Conservation (phyloP, 2,113 vertebrate genomes). For the Anoplopoma fimbria region DNA sequence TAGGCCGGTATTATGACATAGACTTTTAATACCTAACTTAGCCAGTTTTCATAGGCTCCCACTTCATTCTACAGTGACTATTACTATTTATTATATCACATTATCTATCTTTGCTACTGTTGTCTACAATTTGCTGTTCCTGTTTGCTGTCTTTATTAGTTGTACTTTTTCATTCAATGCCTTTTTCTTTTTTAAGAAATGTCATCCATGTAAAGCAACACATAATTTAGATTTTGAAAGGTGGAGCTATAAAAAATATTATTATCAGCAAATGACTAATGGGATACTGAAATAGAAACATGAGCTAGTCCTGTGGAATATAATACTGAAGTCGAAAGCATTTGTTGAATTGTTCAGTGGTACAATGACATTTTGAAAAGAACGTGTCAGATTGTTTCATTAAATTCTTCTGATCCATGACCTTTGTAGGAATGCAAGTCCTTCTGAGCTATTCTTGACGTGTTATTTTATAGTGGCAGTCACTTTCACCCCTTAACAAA, state of each 20-base stretch:
- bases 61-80: background rate
- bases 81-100: background rate
- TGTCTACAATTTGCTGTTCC: background rate
- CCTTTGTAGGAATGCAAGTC: background rate
- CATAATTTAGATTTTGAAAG: background rate
- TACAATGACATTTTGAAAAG: conserved; percentile 6
- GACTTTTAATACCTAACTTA: background rate
- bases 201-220: background rate
- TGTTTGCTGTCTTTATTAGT: background rate
- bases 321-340: background rate
- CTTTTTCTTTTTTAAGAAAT: background rate
- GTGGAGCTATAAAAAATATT: background rate
- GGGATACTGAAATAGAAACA: background rate
- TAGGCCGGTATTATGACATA: background rate
- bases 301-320: background rate
- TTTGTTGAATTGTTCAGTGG: background rate
- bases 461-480: background rate
- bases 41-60: background rate
- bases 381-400: background rate
- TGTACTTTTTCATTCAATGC: background rate
- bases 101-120: background rate
- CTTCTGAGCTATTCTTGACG: background rate
- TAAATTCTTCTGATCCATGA: conserved; percentile 14
- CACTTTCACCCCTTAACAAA: background rate
- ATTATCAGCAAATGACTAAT: background rate